Base-by-base conservation (phyloP, 2,888 invertebrate genomes). In the Desoria tigrina region DNA sequence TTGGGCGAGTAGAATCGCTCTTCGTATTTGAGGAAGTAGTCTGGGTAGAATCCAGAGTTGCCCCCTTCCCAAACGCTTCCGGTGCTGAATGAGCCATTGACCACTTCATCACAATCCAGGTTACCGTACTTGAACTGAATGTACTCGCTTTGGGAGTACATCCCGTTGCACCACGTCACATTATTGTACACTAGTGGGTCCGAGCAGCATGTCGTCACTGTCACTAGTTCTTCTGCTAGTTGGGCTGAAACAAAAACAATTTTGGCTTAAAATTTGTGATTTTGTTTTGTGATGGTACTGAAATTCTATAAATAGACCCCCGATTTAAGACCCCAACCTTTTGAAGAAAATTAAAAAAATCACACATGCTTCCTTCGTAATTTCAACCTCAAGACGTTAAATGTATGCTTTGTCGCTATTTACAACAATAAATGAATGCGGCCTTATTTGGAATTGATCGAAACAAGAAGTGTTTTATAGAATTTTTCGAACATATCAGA, bases 11-110 rank as follows among this genome's bases (percentile, higher is more conserved):
- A 70, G 37, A 70, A 70, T 11, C 69, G 16, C 16, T 70, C 69
- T 2, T 70, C 57, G 62, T 65, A 70, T 50, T 70, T 66, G 11
- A 70, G 39, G 45, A 65, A 66, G 45, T 70, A 70, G n/a, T 70
- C 64, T 1, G 69, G 66, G 27, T 66, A 70, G 62, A 70, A 70
- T 0, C 69, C 69, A 28, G 59, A 65, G 11, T 63, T 69, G 18
- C 66, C 69, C 7, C 69, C 69, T 11, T 70, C 66, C 27, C 66
- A 66, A 9, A 66, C 62, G 6, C 60, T 37, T 7, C 62, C 69
- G 39, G 67, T 27, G 27, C 60, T 42, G 16, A 70, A 65, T 14
- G 66, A 66, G 1, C 62, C 69, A 42, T 67, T 64, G 26, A 67
- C 18, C 1, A 67, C 21, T 1, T 64, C 45, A n/a, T 70, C 65